These are phyloP conservation scores for Drosophila recens DNA, from an alignment of 2,888 invertebrate genomes.

Conservation along the genomic window DNA sequence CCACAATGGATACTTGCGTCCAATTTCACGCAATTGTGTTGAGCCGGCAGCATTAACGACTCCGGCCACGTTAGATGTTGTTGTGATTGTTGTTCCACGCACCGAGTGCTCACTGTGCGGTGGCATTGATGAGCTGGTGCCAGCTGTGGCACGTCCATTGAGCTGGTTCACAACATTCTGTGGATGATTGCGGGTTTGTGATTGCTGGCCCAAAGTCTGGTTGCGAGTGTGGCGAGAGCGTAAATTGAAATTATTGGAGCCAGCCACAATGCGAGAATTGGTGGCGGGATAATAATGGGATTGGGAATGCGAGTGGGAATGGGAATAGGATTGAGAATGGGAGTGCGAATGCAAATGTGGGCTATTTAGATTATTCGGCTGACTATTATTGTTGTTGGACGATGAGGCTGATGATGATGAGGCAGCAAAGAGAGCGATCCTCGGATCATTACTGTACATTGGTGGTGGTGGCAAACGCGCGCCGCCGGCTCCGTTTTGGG, in stretches of 20 bases:
- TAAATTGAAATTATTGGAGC: conserved; percentile 63
- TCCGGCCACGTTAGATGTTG: not conserved
- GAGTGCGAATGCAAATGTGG: not conserved
- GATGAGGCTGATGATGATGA: conserved; percentile 14
- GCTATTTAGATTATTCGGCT: conserved; percentile 54
- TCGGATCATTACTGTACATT: conserved; percentile 51
- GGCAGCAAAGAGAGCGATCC: conserved; percentile 37
- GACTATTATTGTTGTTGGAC: conserved; percentile 17
- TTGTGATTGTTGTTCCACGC: conserved; percentile 5
- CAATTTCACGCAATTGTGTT: conserved; percentile 68
- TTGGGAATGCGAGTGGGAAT: not conserved
- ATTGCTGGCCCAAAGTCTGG: conserved; percentile 33
- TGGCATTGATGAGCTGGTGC: conserved; percentile 26
- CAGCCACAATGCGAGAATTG: conserved; percentile 56
- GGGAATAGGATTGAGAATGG: not conserved
- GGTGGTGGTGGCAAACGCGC: conserved; percentile 36
- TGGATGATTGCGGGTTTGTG: conserved; percentile 15
- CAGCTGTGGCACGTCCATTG: conserved; percentile 23
- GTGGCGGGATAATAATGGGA: too few relatives aligned
- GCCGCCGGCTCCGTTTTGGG: conserved; percentile 49
- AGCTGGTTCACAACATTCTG: conserved; percentile 25
- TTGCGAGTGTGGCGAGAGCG: conserved; percentile 47
- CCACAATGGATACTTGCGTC: conserved; percentile 84
- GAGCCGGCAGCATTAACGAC: conserved; percentile 10
- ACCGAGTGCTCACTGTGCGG: conserved; percentile 39